Evolutionary conservation across 2,888 invertebrate species (phyloP), one percentile per base, ranked within the genome.

Genomic region (Celastrina argiolus): DNA sequence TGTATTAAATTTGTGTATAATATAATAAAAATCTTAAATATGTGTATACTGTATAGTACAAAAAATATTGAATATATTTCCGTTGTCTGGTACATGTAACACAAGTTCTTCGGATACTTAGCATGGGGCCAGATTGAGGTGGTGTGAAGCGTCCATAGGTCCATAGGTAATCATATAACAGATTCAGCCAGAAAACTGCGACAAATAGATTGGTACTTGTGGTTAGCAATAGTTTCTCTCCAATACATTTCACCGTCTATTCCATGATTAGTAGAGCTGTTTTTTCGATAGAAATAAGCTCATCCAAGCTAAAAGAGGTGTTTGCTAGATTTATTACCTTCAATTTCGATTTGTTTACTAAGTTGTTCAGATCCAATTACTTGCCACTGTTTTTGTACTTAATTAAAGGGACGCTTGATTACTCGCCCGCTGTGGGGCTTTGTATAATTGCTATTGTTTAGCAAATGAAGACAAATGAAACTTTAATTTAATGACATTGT

Each of bases 381-480:
- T 91, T 89, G 90, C 85, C 88, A 89, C 90, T 88, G 89, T 88
- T 90, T 88, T 90, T 91, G 90, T 90, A 88, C 90, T 90, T 91
- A 91, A 91, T 91, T 91, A 91, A 89, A 91, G 90, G 90, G 90
- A 88, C 90, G 90, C 85, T 89, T 90, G 90, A 91, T 91, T 90
- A 91, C 90, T 87, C 88, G 85, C 88, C 90, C 88, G 89, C 90
- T 87, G 86, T 83, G 89, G 88, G 87, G 88, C 88, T 88, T 87
- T 89, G 88, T 90, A 89, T 90, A 91, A 91, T 91, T 90, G 90
- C 90, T 90, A 89, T 91, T 91, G 90, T 91, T 90, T 90, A 90
- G 90, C 88, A 90, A 91, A 91, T 91, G 89, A 89, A 91, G 90
- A 91, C 90, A 90, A 91, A 91, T 91, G 88, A 91, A 91, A 91